A percentile compares a stretch with the other conserved stretches of the same genome.
Conservation (phyloP, 2,113 vertebrate genomes). For the Melanerpes aurifrons region DNA sequence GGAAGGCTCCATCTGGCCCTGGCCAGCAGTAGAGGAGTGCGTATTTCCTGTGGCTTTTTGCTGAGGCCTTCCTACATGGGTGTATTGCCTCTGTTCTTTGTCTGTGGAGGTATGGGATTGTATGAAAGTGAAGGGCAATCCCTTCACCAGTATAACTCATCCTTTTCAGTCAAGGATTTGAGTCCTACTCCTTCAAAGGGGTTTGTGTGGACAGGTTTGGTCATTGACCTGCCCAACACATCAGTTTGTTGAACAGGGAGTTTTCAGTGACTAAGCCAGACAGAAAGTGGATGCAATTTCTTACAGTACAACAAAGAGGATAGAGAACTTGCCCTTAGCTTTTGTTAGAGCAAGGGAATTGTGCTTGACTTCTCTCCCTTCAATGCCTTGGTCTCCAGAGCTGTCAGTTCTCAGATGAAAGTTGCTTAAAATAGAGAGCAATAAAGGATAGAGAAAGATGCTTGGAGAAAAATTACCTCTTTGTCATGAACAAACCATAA, state of each 20-base stretch:
- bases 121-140: not conserved
- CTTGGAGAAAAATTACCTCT: not conserved
- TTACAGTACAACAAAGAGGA: not conserved
- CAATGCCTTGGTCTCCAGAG: not conserved
- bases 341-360: not conserved
- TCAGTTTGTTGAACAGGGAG: not conserved
- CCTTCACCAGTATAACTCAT: not conserved
- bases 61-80: not conserved
- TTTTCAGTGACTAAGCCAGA: not conserved
- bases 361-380: not conserved
- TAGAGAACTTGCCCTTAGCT: not conserved
- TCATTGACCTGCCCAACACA: not conserved
- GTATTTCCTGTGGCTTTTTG: not conserved
- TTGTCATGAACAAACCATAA: not conserved
- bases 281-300: not conserved
- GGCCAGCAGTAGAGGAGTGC: not conserved
- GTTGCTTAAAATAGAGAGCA: constrained; percentile 11
- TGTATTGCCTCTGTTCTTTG: not conserved
- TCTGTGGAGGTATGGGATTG: accelerated
- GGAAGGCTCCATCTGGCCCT: not conserved
- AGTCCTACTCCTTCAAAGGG: not conserved
- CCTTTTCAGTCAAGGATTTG: not conserved
- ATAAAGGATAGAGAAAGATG: not conserved
- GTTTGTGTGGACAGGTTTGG: not conserved
- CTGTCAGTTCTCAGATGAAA: constrained; percentile 13